These are phyloP conservation scores for Nothobranchius furzeri DNA, from an alignment of 2,113 vertebrate genomes.

Conservation along the genomic window DNA sequence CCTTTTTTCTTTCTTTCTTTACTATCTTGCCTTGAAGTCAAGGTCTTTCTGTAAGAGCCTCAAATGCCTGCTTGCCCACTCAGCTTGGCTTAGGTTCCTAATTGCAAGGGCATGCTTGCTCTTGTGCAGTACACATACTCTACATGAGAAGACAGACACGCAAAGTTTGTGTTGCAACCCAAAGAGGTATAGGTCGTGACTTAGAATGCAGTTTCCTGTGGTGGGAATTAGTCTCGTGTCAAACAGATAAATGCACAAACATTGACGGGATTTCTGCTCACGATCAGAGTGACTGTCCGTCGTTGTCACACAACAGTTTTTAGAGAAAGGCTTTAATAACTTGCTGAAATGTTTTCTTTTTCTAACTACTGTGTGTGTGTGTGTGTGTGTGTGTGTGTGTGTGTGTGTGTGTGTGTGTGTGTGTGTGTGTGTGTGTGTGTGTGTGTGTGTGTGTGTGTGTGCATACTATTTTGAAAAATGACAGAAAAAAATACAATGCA, in stretches of 20 bases:
- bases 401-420: too few species aligned
- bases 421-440: too few species aligned
- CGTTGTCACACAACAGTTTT: constrained; percentile 8
- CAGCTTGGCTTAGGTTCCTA: constrained; percentile 30
- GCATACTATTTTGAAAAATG: constrained; percentile 9
- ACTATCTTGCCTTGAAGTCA: constrained; percentile 55
- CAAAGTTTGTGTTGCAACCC: constrained; percentile 1
- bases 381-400: constrained; percentile 20
- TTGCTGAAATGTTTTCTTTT: constrained; percentile 18
- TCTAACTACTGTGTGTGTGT: neutral
- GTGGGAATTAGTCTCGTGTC: neutral
- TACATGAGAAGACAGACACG: neutral
- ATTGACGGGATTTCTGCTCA: constrained; percentile 1
- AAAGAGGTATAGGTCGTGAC: neutral
- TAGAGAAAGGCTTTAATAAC: constrained; percentile 25
- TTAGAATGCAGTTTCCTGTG: neutral
- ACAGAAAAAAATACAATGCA: neutral
- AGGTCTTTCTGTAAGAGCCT: constrained; percentile 59
- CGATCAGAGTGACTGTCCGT: constrained; percentile 23
- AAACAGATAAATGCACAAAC: constrained; percentile 8
- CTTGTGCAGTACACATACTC: constrained; percentile 8
- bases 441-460: constrained; percentile 13
- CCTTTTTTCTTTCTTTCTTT: constrained; percentile 21
- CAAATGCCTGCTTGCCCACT: constrained; percentile 49
- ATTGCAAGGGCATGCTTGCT: constrained; percentile 21